Conservation (phyloP, 2,888 invertebrate genomes). For the Altica lythri region DNA sequence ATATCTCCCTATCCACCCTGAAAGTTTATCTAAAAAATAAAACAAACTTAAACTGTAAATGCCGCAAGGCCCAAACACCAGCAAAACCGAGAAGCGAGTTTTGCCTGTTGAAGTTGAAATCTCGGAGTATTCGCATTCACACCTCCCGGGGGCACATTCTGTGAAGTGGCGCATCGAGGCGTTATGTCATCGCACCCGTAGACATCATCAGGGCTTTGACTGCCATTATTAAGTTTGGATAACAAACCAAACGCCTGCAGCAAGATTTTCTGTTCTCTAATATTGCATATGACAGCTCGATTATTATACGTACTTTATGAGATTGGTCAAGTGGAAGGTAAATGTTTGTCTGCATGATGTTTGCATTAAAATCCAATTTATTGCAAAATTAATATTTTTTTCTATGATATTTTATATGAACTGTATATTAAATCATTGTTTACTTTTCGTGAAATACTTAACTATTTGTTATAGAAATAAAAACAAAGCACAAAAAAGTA, state of each 20-base stretch:
- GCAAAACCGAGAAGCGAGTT: slow-evolving; percentile 6
- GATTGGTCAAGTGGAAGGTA: slow-evolving; percentile 29
- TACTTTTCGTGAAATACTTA: too few species aligned
- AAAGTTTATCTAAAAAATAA: too few species aligned
- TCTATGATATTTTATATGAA: too few species aligned
- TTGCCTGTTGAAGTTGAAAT: slow-evolving; percentile 17
- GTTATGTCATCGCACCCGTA: slow-evolving; percentile 33
- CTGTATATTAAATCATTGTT: too few species aligned
- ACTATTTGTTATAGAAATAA: too few species aligned
- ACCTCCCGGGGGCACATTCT: slow-evolving; percentile 23
- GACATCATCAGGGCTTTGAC: slow-evolving; percentile 35
- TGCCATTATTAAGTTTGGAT: slow-evolving; percentile 58
- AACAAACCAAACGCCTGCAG: slow-evolving; percentile 55
- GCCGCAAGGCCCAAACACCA: slow-evolving; percentile 16
- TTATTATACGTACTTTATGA: slow-evolving; percentile 39
- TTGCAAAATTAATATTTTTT: slow-evolving; percentile 3
- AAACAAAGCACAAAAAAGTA: too few species aligned
- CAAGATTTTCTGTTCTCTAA: slow-evolving; percentile 40
- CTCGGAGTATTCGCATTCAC: slow-evolving; percentile 14
- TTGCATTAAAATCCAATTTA: slow-evolving; percentile 14
- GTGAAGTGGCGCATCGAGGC: slow-evolving; percentile 35
- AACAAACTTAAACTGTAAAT: slow-evolving; percentile 25
- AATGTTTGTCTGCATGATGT: slow-evolving; percentile 21
- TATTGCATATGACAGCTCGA: slow-evolving; percentile 50
- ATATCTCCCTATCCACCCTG: too few species aligned